Evolutionary conservation across 2,888 invertebrate species (phyloP), one percentile per base, ranked within the genome.

Genomic region (Aspidiotus rigidus): DNA sequence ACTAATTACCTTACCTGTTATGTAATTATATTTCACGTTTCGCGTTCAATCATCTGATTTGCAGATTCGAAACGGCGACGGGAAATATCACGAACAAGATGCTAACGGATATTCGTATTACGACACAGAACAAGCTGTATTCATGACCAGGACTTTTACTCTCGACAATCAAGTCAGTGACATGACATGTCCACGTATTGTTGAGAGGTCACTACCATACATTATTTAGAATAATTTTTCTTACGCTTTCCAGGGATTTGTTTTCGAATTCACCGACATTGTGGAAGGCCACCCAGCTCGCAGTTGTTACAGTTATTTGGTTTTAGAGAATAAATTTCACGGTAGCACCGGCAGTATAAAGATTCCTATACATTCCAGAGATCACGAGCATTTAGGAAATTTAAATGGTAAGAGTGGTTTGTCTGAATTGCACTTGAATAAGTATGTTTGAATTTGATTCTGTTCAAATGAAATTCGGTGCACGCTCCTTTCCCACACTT

Each of bases 111-210:
- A 66, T 56, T 16, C 59, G 49, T 66, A 59, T 59, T 15, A 66
- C 15, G 60, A 59, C 16, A 17, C 49, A 3, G 59, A 59, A 10
- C 49, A 57, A 11, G 53, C 49, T 57, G 57, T 66, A 15, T 66
- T 66, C 57, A 28, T 66, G 57, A 66, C 66, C 17, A 55, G 66
- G 15, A 57, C 66, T 8, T 66, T 66, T 60, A 49, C 66, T 41
- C 28, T 66, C n/a, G 66, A 66, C 42, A 57, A 66, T n/a, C 59
- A 57, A 44, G 66, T 66, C 11, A 40, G 64, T 64, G 54, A 15
- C 15, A n/a, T 8, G 56, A 9, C 16, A 57, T 7, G 11, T 57
- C 10, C 17, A n/a, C 57, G 17, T 28, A 28, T 28, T 28, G 28
- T 28, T 28, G 5, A 28, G 5, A 28, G 28, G 49, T 49, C 49